Conservation (phyloP, 1,140 invertebrate genomes). For the Luehdorfia chinensis region DNA sequence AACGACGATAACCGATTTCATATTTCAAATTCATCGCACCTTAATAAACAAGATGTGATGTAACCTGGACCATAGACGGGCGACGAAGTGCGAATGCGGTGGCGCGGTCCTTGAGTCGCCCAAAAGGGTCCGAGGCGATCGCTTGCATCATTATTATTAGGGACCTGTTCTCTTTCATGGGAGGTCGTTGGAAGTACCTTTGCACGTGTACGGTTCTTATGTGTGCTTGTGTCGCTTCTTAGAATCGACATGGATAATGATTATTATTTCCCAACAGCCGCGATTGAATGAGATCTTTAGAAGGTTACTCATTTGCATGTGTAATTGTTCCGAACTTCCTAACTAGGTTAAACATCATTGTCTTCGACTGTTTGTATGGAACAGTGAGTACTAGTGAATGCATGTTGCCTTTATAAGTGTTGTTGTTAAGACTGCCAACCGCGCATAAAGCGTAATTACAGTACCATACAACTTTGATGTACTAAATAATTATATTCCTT, state of each 20-base stretch:
- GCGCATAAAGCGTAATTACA: too few relatives aligned
- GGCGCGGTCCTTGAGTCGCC: conserved; percentile 46
- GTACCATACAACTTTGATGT: too few relatives aligned
- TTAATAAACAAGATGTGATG: conserved; percentile 63
- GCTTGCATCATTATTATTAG: conserved; percentile 53
- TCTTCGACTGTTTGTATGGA: conserved; percentile 13
- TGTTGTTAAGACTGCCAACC: background rate
- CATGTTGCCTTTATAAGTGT: conserved; percentile 6
- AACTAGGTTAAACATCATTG: conserved; percentile 16
- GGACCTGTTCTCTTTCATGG: conserved; percentile 47
- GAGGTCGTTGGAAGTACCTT: conserved; percentile 44
- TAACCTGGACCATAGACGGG: conserved; percentile 53
- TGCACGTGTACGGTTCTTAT: conserved; percentile 53
- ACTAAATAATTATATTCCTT: too few relatives aligned
- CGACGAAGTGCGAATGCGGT: conserved; percentile 48
- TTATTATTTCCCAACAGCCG: conserved; percentile 33
- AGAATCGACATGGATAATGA: conserved; percentile 37
- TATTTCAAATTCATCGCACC: conserved; percentile 65
- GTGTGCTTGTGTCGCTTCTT: conserved; percentile 52
- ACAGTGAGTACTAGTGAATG: background rate
- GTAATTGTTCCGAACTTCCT: conserved; percentile 8
- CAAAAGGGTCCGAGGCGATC: conserved; percentile 43
- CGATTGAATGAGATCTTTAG: conserved; percentile 31
- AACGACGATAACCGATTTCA: conserved; percentile 66
- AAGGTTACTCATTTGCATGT: conserved; percentile 31